Base-by-base conservation (phyloP, 2,113 vertebrate species). In the Thinocorus orbignyianus region DNA sequence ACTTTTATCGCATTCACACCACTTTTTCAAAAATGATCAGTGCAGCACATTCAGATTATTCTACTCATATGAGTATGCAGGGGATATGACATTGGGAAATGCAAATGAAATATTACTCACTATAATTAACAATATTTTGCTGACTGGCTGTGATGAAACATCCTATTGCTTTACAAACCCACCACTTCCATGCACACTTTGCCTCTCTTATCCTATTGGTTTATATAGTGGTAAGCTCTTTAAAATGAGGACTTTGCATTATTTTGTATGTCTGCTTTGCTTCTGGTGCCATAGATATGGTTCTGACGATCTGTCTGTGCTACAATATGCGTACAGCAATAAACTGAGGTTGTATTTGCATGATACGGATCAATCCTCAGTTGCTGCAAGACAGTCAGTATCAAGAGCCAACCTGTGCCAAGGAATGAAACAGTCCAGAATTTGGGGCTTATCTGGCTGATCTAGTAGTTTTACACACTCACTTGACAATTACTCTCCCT, bases 261-360 rank as follows among this genome's bases (percentile, higher is more conserved):
- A 37, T 54, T 46, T 80, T 76, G 2, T 26, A 24, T 4, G 17
- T 48, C 18, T 58, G 9, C 10, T 9, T 66, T 84, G 17, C 3
- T 70, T 39, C n/a, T 42, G 54, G 17, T 61, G 23, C 24, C 22
- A 48, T 2, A 74, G 23, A 70, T 31, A 30, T 3, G 26, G 13
- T 41, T 46, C 39, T 55, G 39, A 24, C 2, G 10, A 52, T 22
- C 9, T 5, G 2, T 39, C 5, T 1, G 0, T 77, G 11, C 61
- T 72, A 31, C 13, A 22, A 7, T 25, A 44, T 13, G 35, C 13
- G 22, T 8, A 44, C 6, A 64, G 5, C 13, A 49, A 68, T 82
- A 64, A 78, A 62, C 30, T 18, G 16, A 84, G 4, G 16, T 73
- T 69, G 5, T 7, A 41, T 81, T 83, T 77, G 18, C 57, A 22